These are phyloP conservation scores for Aplidium turbinatum DNA, from an alignment of 23 tunicate species.

Conservation along the genomic window DNA sequence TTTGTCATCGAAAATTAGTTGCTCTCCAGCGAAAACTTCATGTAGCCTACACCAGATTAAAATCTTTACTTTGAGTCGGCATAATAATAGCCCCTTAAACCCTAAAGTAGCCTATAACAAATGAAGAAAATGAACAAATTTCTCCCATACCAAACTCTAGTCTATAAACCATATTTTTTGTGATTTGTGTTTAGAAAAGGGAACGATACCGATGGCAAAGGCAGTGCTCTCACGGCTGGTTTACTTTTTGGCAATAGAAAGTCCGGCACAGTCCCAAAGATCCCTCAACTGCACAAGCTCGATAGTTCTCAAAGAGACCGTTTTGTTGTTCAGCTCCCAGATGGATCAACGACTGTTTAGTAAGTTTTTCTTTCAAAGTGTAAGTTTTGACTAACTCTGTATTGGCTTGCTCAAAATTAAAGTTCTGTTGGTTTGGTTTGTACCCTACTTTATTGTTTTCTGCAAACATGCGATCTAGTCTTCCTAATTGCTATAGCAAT, in stretches of 20 bases:
- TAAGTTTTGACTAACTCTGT: neutral
- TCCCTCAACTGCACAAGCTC: conserved; percentile 71
- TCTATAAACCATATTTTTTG: neutral
- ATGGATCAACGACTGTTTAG: conserved; percentile 79
- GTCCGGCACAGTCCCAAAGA: conserved; percentile 47
- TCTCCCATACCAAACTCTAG: neutral
- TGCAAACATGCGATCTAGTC: too few species aligned
- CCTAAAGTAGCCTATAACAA: too few species aligned
- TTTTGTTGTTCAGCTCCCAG: conserved; percentile 89
- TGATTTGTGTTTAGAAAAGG: conserved; percentile 37
- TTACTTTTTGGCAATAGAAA: conserved; percentile 42
- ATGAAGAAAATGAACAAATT: neutral
- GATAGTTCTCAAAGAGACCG: conserved; percentile 57
- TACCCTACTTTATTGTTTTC: too few species aligned
- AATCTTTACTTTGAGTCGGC: too few species aligned
- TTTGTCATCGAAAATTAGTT: too few species aligned
- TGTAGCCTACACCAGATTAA: too few species aligned
- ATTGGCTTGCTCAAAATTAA: too few species aligned
- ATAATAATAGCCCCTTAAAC: too few species aligned
- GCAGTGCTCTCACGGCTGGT: conserved; percentile 11
- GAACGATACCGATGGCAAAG: conserved; percentile 37
- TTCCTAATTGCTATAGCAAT: too few species aligned
- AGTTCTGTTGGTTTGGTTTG: too few species aligned
- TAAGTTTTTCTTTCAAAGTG: conserved; percentile 27
- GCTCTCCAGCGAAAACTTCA: too few species aligned